Evolutionary conservation across 35 echinoderm and acorn worm species (phyloP), one percentile per base, ranked within the genome.

Genomic region (Strongylocentrotus purpuratus): DNA sequence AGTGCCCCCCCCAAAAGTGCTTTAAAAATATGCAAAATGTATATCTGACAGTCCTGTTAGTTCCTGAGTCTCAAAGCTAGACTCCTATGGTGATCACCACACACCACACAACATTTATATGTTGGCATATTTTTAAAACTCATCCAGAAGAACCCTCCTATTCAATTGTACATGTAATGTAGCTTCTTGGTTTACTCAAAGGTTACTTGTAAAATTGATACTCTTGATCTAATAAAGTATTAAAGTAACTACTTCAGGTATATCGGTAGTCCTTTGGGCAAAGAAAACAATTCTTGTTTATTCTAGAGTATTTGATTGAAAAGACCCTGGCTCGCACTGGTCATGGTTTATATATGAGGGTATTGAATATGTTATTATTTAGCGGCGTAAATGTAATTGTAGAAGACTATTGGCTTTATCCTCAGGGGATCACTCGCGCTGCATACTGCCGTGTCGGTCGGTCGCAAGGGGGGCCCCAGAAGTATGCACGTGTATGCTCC

Each of bases 371-470:
- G 65, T 78, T 78, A 28, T 78, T 78, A 55, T 55, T 55, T 55
- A 55, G 50, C 50, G 11, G 50, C 50, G 65, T 78, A 78, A 78
- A 78, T 78, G 65, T 22, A 78, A 78, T 78, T 2, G 65, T 78
- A 78, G 65, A 78, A 78, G 65, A 78, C 65, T 78, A 78, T 78
- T 78, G 65, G 65, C 65, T 78, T 78, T 78, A n/a, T 78, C 65
- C 65, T 78, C 65, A 3, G 65, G 65, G 65, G 22, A 78, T 78
- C 20, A 78, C 65, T 78, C 28, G 65, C 65, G 5, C 65, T 78
- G 65, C 65, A 78, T 78, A 78, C 65, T 28, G 65, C 65, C 18
- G 65, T 78, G 65, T 78, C 35, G 35, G 35, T 41, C 35, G 35
- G 35, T 41, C 65, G 65, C 25, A n/a, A 78, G 65, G 65, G 65